These are phyloP conservation scores for Ageneiosus marmoratus DNA, from an alignment of 2,113 vertebrate genomes.

Conservation along the genomic window DNA sequence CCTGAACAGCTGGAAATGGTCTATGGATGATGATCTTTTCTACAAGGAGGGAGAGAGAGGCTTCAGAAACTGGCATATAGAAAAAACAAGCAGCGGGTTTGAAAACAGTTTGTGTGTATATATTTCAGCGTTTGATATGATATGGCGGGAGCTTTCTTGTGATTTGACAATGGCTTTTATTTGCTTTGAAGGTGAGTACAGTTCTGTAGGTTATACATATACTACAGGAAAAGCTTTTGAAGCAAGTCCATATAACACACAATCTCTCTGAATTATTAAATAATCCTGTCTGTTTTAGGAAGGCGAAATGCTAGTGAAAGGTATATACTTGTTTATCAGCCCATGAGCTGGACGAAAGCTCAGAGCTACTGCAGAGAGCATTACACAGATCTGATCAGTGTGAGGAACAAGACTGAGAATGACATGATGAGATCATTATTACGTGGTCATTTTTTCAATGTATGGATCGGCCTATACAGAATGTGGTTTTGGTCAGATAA, in stretches of 20 bases:
- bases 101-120: conserved; percentile 29
- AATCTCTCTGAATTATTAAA: background rate
- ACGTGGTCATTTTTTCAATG: background rate
- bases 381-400: conserved; percentile 38
- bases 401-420: conserved; percentile 34
- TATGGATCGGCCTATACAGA: conserved; percentile 44
- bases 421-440: background rate
- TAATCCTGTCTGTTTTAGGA: conserved; percentile 6
- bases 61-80: conserved; percentile 31
- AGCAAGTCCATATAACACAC: background rate
- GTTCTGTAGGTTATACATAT: no score
- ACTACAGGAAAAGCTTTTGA: background rate
- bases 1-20: conserved; percentile 16
- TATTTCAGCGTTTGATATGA: background rate
- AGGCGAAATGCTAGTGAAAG: background rate
- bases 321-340: background rate
- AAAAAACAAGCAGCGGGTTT: background rate
- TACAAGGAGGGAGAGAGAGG: background rate
- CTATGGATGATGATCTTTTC: conserved; percentile 32
- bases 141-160: background rate
- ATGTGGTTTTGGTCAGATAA: conserved; percentile 35
- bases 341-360: conserved; percentile 27
- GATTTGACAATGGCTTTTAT: background rate
- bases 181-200: conserved; percentile 42
- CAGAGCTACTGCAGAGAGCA: conserved; percentile 39